Evolutionary conservation across 1,140 invertebrate genomes (phyloP).

Genomic region (Calephelis nemesis): DNA sequence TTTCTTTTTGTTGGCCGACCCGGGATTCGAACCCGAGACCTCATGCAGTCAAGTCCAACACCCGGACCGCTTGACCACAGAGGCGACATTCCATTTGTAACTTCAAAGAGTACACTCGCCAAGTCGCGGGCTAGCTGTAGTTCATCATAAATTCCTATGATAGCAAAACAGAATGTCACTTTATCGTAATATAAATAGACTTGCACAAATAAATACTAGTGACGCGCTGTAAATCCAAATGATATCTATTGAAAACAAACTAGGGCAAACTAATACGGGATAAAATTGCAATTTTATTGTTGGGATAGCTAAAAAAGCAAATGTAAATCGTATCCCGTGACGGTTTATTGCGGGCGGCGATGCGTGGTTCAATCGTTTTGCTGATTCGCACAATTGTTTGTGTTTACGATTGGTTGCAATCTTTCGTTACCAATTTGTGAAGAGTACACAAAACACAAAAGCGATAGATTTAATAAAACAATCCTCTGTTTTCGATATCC

Average conservation of each 20-base stretch:
- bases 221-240: conserved; percentile 18
- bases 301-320: conserved; percentile 11
- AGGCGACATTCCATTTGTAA: no score
- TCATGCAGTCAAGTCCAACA: no score
- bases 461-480: conserved; percentile 9
- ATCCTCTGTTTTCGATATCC: background rate
- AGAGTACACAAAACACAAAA: conserved; percentile 10
- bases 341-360: conserved; percentile 23
- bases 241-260: conserved; percentile 25
- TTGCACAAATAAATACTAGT: background rate
- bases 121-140: no score
- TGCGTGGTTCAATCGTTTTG: conserved; percentile 23
- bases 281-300: conserved; percentile 33
- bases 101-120: no score
- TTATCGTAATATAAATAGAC: no score
- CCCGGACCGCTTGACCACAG: no score
- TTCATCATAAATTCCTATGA: no score
- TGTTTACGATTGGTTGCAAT: conserved; percentile 23
- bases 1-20: no score
- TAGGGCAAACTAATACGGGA: conserved; percentile 25
- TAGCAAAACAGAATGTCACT: no score
- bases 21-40: no score
- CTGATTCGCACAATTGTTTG: conserved; percentile 24
- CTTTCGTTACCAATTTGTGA: conserved; percentile 23
- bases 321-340: conserved; percentile 24